Conservation (phyloP, 1,140 invertebrate genomes). For the Tetraneura akinire region DNA sequence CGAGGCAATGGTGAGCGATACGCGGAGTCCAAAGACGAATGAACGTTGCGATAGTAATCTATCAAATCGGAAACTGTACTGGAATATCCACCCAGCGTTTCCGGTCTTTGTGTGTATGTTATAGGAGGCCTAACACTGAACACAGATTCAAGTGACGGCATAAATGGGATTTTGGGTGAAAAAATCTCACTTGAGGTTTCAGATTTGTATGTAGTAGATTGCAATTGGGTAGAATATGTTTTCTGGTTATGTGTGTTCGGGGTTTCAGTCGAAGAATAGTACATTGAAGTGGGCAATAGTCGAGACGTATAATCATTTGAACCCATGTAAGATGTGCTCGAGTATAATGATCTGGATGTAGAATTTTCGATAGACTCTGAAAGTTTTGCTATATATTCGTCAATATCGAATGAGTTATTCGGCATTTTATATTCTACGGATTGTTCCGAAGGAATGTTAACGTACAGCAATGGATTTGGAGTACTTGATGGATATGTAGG, state of each 20-base stretch:
- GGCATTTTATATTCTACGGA: not conserved
- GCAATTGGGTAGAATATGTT: not conserved
- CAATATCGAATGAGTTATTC: constrained; percentile 18
- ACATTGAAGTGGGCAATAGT: constrained; percentile 7
- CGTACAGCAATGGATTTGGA: not conserved
- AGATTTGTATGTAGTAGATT: constrained; percentile 18
- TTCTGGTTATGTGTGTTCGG: not conserved
- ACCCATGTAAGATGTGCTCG: not conserved
- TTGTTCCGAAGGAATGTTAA: not conserved
- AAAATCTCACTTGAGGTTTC: not conserved
- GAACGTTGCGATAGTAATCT: constrained; percentile 19
- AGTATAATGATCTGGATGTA: not conserved
- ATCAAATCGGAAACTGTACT: constrained; percentile 36
- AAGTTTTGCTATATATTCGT: constrained; percentile 18
- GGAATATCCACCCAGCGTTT: not conserved
- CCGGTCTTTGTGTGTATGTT: constrained; percentile 21
- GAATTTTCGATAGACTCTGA: not conserved
- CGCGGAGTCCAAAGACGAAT: constrained; percentile 21
- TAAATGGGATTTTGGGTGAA: not conserved
- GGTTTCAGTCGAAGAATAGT: constrained; percentile 18
- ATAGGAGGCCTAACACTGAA: constrained; percentile 1
- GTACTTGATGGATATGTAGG: not conserved
- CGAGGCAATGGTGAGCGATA: constrained; percentile 27
- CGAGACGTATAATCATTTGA: not conserved
- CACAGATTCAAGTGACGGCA: constrained; percentile 21